Percentiles rank a stretch among this genome's conserved stretches.
phyloP scores from a whole-genome alignment of 2,113 vertebrate genomes.

The Oncorhynchus nerka region DNA sequence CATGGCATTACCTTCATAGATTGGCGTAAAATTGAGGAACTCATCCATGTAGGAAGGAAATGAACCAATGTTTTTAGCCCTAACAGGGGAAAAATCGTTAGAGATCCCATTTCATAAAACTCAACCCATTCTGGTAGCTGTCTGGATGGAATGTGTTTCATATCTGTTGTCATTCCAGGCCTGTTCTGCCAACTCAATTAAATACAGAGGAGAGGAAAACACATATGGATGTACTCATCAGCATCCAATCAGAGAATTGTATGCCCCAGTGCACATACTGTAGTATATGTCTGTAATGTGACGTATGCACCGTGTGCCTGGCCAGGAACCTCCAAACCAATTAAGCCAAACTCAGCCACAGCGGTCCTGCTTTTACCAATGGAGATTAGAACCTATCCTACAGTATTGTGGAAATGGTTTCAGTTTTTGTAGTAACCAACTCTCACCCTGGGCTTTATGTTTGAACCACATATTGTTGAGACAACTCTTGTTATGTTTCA shows the following conservation, averaged over 20 bases:
- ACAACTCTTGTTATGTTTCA: too few species aligned
- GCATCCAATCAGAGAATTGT: constrained; percentile 2
- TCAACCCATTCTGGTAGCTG: not conserved
- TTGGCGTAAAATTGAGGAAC: constrained; percentile 88
- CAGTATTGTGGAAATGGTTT: too few species aligned
- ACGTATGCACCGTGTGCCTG: constrained; percentile 11
- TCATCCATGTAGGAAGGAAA: constrained; percentile 83
- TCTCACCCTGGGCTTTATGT: too few species aligned
- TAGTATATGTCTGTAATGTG: not conserved
- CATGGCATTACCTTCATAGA: constrained; percentile 81
- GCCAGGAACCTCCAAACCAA: constrained; percentile 5
- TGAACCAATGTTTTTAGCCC: constrained; percentile 82
- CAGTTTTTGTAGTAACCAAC: too few species aligned
- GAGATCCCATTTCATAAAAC: constrained; percentile 58
- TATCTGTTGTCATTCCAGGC: not conserved
- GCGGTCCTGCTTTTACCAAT: not conserved
- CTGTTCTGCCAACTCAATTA: constrained; percentile 7
- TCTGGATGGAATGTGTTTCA: not conserved
- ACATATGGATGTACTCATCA: constrained; percentile 14
- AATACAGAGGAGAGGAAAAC: constrained; percentile 5
- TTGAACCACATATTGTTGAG: too few species aligned
- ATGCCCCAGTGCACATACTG: not conserved
- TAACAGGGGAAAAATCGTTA: constrained; percentile 72
- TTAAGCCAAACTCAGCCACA: not conserved
- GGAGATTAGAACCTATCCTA: too few species aligned